phyloP scores from a whole-genome alignment of 2,113 vertebrate species.

The Coracopsis vasa region DNA sequence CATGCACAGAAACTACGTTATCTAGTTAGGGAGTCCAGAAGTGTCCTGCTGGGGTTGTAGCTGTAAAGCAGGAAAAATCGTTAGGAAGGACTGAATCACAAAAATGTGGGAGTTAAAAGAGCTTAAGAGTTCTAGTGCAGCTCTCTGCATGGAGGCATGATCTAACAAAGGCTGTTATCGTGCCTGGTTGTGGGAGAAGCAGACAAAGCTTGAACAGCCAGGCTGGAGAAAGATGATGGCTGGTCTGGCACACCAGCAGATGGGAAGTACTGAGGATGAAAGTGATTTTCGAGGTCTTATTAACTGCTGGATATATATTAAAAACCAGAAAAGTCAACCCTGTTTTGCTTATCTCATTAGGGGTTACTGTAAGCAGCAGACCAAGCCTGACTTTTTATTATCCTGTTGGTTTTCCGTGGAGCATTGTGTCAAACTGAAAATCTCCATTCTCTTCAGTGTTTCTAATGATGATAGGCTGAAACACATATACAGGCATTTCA shows the following conservation, averaged over 20 bases:
- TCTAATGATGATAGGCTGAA: background rate
- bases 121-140: background rate
- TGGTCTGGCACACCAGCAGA: background rate
- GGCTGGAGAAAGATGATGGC: background rate
- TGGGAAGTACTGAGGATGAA: background rate
- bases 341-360: background rate
- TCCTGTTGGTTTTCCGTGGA: background rate
- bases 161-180: background rate
- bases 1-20: background rate
- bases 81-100: background rate
- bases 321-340: background rate
- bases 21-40: background rate
- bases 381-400: background rate
- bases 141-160: background rate
- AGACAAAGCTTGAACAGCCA: background rate
- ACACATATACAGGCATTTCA: rapidly evolving
- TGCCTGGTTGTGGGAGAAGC: background rate
- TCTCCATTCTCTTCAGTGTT: background rate
- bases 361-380: background rate
- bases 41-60: background rate
- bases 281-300: background rate
- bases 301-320: background rate
- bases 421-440: background rate
- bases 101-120: background rate
- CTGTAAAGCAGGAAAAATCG: background rate